Percentiles rank a stretch among this genome's conserved stretches.
These are phyloP conservation scores for Ceraclea dissimilis DNA, from an alignment of 2,888 invertebrate genomes.

Conservation along the genomic window DNA sequence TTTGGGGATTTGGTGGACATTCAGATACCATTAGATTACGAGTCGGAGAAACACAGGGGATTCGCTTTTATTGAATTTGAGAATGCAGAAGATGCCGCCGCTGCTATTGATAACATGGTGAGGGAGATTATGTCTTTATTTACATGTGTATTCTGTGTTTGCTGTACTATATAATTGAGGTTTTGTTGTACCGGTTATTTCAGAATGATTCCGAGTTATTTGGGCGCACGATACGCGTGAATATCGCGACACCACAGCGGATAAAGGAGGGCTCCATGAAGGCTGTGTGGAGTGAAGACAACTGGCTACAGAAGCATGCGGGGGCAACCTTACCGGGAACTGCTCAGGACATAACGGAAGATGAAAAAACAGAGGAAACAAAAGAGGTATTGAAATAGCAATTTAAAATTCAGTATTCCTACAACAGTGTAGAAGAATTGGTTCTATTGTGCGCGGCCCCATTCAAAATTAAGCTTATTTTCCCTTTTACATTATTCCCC, in stretches of 20 bases:
- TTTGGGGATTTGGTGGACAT: constrained; percentile 98
- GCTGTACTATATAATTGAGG: too few species aligned
- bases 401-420: too few species aligned
- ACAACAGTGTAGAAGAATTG: too few species aligned
- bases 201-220: constrained; percentile 97
- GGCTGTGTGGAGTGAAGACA: constrained; percentile 97
- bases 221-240: constrained; percentile 92
- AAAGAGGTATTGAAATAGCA: constrained; percentile 13
- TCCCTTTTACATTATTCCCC: too few species aligned
- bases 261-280: constrained; percentile 92
- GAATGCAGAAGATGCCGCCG: constrained; percentile 93
- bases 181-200: constrained; percentile 5
- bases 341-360: constrained; percentile 36
- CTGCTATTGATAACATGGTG: constrained; percentile 98
- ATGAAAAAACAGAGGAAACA: constrained; percentile 35
- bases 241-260: constrained; percentile 93
- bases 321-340: constrained; percentile 68
- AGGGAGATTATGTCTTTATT: background rate
- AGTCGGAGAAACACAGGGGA: constrained; percentile 94
- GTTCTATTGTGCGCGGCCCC: background rate
- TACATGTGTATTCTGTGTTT: background rate
- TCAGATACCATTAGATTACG: constrained; percentile 96
- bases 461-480: background rate
- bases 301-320: constrained; percentile 96
- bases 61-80: constrained; percentile 99